Evolutionary conservation across 2,113 vertebrate species (phyloP).

Genomic region (Chascanopsetta lugubris): DNA sequence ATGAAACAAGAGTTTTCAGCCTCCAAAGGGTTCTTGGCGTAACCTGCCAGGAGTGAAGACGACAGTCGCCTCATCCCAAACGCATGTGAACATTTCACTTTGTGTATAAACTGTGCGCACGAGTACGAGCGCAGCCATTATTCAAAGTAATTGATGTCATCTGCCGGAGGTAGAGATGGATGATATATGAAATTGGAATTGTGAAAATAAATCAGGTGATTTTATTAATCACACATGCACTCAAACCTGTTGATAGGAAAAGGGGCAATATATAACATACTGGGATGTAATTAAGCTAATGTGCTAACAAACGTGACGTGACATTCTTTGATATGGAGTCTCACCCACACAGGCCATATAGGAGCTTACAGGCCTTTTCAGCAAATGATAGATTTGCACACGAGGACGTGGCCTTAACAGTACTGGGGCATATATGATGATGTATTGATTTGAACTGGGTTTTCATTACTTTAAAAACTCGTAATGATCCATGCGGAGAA

Average conservation of each 20-base stretch:
- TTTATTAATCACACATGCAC: not conserved
- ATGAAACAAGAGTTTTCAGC: conserved; percentile 6
- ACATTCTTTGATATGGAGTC: conserved; percentile 14
- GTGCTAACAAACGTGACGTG: not conserved
- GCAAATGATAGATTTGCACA: not conserved
- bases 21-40: conserved; percentile 2
- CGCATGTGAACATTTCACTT: not conserved
- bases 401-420: not conserved
- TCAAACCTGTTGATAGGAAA: not conserved
- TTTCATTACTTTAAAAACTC: not conserved
- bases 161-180: not conserved
- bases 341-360: conserved; percentile 11
- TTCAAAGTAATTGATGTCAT: not conserved
- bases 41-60: not conserved
- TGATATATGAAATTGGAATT: not conserved
- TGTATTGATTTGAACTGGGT: too few relatives aligned
- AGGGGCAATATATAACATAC: conserved; percentile 9
- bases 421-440: not conserved
- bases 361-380: not conserved
- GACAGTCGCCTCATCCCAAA: not conserved
- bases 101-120: not conserved
- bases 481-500: not conserved
- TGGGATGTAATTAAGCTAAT: conserved; percentile 22
- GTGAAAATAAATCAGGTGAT: too few relatives aligned
- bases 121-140: too few relatives aligned